Evolutionary conservation across 2,113 vertebrate genomes (phyloP), one percentile per base, ranked within the genome.

Genomic region (Patagioenas fasciata): DNA sequence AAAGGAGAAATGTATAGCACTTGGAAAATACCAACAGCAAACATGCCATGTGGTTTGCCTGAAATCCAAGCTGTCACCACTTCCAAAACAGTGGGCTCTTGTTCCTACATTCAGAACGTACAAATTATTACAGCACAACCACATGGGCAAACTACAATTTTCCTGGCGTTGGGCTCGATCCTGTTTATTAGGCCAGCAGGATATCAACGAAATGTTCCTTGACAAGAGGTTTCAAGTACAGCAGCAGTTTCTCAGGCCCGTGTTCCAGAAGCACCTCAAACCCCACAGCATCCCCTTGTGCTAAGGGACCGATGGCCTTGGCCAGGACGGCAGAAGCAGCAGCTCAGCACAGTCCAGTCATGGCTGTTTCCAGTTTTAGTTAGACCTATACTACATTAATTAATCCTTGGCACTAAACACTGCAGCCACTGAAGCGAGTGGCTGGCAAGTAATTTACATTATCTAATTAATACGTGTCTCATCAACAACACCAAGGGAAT

Each of bases 321-420:
- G 54, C 40, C 67, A 61, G 24, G 26, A 57, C 0, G 0, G 31
- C 11, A 53, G 44, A 42, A 93, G 70, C 66, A 53, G 54, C 40
- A 57, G 74, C 88, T 82, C 74, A 32, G 20, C 67, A 17, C 28
- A 58, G 48, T 15, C 54, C 29, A n/a, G 23, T 62, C 60, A 7
- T 16, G 47, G 65, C 13, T 85, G 64, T 23, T 88, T 70, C 75
- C 60, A 83, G 64, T 48, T 69, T 85, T 58, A 80, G 54, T 89
- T 65, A 89, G 74, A 80, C 34, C 44, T 70, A 25, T 80, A 64
- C 64, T 53, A 34, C 8, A 34, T 85, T 93, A 94, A 95, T 89
- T 94, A 94, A 87, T 82, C 87, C n/a, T 93, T 94, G 87, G 74
- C 78, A 80, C 36, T 72, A 77, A 82, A 87, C 18, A n/a, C 74